These are phyloP conservation scores for Porites cylindrica DNA, from an alignment of 92 coral and sea anemone species.

Conservation along the genomic window DNA sequence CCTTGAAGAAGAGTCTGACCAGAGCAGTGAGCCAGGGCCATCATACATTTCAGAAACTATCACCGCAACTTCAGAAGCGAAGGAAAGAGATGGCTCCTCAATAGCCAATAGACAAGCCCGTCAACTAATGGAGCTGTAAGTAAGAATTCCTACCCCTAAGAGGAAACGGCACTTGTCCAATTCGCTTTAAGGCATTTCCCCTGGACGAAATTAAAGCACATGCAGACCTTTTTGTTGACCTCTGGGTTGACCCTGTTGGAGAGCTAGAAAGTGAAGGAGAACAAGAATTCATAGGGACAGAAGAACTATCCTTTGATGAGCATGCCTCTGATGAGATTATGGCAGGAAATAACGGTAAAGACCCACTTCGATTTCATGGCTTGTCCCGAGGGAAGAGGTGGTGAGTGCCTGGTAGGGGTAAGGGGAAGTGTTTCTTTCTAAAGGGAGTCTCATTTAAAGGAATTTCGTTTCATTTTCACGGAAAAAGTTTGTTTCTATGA, in stretches of 20 bases:
- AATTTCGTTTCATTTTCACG: too few species aligned
- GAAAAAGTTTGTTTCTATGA: too few species aligned
- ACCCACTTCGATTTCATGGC: too few species aligned
- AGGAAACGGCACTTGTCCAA: conserved; percentile 57
- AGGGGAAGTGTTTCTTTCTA: too few species aligned
- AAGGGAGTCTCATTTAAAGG: too few species aligned
- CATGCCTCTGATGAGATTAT: conserved; percentile 1
- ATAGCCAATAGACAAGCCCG: conserved; percentile 1
- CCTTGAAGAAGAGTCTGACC: conserved; percentile 40
- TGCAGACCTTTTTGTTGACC: conserved; percentile 64
- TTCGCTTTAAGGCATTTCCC: conserved; percentile 46
- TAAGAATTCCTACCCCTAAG: conserved; percentile 26
- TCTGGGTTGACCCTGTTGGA: conserved; percentile 69
- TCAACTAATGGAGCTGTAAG: conserved; percentile 16
- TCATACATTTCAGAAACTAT: background rate
- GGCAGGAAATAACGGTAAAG: too few species aligned
- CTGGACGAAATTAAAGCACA: conserved; percentile 67
- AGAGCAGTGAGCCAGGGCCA: conserved; percentile 54
- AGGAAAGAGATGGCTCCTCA: conserved; percentile 29
- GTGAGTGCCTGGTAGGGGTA: too few species aligned
- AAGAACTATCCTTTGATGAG: conserved; percentile 27
- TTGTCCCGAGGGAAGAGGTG: too few species aligned
- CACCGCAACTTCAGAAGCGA: background rate
- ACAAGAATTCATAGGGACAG: conserved; percentile 35
- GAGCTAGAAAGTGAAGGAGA: conserved; percentile 41